These are phyloP conservation scores for Aythya baeri DNA, from an alignment of 2,113 vertebrate species.

Conservation along the genomic window DNA sequence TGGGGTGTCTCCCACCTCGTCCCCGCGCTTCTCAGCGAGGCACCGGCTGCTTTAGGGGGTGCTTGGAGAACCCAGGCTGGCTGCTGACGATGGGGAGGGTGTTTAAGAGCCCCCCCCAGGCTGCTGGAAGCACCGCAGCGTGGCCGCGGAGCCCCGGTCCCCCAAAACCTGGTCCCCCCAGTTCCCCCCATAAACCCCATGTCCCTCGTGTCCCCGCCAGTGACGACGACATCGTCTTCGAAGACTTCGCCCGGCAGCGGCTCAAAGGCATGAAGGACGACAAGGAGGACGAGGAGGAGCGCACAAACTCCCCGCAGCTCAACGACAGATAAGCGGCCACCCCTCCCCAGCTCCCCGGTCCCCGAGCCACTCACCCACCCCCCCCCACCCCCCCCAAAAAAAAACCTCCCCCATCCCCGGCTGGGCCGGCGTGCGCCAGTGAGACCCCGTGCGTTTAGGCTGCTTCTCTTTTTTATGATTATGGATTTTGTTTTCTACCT, in stretches of 20 bases:
- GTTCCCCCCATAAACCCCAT: not conserved
- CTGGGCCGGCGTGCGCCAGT: not conserved
- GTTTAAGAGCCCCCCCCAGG: too few species aligned
- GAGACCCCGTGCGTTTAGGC: slow-evolving; percentile 43
- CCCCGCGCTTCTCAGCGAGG: too few species aligned
- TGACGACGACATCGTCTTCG: slow-evolving; percentile 96
- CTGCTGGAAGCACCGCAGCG: too few species aligned
- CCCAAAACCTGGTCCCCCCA: fast-evolving
- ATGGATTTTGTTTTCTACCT: slow-evolving; percentile 64
- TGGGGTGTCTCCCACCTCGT: too few species aligned
- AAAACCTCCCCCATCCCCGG: not conserved
- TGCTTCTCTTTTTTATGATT: slow-evolving; percentile 62
- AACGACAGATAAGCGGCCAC: slow-evolving; percentile 82
- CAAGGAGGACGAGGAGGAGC: slow-evolving; percentile 90
- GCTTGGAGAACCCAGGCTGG: too few species aligned
- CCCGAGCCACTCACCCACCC: too few species aligned
- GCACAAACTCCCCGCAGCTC: slow-evolving; percentile 84
- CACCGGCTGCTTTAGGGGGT: too few species aligned
- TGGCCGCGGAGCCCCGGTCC: too few species aligned
- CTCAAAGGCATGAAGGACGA: slow-evolving; percentile 90
- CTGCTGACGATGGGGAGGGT: too few species aligned
- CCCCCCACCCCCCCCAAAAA: too few species aligned
- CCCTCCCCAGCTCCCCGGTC: too few species aligned
- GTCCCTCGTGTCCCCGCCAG: slow-evolving; percentile 64
- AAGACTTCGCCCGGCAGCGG: slow-evolving; percentile 94